Conservation (phyloP, 1,140 invertebrate genomes). For the Drosophila yakuba region DNA sequence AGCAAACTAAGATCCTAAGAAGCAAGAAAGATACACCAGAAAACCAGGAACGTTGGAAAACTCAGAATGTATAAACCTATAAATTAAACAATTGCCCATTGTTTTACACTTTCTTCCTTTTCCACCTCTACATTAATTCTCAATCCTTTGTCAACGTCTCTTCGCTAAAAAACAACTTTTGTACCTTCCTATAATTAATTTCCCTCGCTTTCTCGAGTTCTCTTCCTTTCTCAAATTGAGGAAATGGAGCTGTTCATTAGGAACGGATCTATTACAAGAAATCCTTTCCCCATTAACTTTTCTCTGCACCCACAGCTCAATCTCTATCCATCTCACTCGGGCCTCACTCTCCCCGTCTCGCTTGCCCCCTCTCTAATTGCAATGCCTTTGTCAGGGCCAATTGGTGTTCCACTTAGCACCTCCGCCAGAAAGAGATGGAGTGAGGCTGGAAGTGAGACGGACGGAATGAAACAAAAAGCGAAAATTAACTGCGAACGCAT, state of each 20-base stretch:
- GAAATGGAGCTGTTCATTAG: slow-evolving; percentile 26
- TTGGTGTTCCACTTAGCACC: slow-evolving; percentile 64
- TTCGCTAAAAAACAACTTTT: neutral
- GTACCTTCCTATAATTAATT: neutral
- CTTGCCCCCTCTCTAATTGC: slow-evolving; percentile 25
- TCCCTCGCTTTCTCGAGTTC: neutral
- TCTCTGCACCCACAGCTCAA: slow-evolving; percentile 7
- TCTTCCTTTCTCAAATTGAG: neutral
- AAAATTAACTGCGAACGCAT: slow-evolving; percentile 46
- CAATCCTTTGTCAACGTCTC: neutral
- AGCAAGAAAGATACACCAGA: no score
- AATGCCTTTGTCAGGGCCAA: slow-evolving; percentile 51
- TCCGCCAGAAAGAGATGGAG: slow-evolving; percentile 19
- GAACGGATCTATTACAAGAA: slow-evolving; percentile 26
- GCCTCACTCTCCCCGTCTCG: neutral
- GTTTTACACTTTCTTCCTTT: neutral
- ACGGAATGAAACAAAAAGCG: slow-evolving; percentile 18
- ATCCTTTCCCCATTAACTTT: slow-evolving; percentile 26
- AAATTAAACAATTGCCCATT: neutral
- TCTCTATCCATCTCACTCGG: slow-evolving; percentile 14
- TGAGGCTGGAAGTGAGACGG: neutral
- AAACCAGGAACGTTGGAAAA: no score
- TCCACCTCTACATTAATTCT: neutral
- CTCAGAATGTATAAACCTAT: no score
- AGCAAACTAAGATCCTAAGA: no score